Conservation (phyloP, 2,888 invertebrate genomes). For the Amiota mariae region DNA sequence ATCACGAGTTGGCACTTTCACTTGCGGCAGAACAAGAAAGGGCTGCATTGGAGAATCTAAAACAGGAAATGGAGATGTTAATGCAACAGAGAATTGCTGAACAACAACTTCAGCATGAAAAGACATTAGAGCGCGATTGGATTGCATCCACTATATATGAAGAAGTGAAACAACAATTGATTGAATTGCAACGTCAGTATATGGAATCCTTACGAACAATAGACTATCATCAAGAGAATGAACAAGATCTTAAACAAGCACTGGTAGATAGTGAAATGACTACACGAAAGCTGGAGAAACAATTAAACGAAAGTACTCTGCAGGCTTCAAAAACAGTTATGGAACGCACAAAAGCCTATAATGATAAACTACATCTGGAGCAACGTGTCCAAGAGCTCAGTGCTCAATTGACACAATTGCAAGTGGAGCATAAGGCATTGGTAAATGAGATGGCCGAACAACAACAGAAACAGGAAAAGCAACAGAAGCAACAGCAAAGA, state of each 20-base stretch:
- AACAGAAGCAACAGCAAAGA: conserved; percentile 64
- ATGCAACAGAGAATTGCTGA: conserved; percentile 54
- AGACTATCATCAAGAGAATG: conserved; percentile 72
- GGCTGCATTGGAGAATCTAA: conserved; percentile 53
- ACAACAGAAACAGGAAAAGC: conserved; percentile 52
- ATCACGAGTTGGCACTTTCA: conserved; percentile 59
- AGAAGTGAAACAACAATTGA: conserved; percentile 74
- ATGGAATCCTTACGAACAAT: conserved; percentile 71
- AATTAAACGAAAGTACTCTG: conserved; percentile 82
- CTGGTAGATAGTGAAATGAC: conserved; percentile 74
- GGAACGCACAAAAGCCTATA: conserved; percentile 82
- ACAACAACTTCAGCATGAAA: conserved; percentile 71
- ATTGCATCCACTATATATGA: conserved; percentile 77
- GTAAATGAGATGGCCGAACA: conserved; percentile 46
- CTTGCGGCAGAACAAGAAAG: conserved; percentile 61
- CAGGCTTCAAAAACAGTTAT: conserved; percentile 83
- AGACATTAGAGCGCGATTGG: conserved; percentile 75
- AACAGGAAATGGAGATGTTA: conserved; percentile 51
- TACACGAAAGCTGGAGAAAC: conserved; percentile 78
- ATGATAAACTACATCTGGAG: conserved; percentile 81
- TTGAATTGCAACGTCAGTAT: conserved; percentile 74
- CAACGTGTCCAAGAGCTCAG: conserved; percentile 65
- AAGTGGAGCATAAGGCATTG: conserved; percentile 67
- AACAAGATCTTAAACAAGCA: conserved; percentile 72
- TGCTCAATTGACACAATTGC: conserved; percentile 51